Evolutionary conservation across 2,888 invertebrate species (phyloP), one percentile per base, ranked within the genome.

Genomic region (Microchrysa polita): DNA sequence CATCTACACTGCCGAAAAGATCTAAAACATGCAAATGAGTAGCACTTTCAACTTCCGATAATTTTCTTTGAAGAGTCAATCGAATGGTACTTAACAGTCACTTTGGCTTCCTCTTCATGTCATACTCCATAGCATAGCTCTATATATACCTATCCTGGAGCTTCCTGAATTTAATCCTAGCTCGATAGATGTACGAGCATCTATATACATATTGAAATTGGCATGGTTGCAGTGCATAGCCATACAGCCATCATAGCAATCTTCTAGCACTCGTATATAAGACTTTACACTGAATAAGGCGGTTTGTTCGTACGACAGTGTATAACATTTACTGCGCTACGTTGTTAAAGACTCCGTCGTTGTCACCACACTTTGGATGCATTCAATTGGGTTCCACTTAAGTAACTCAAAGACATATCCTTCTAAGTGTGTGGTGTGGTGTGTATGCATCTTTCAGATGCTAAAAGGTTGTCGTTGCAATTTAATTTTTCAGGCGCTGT

Each of bases 51-150:
- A 40, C 69, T 69, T 55, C 57, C 55, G 57, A 55, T 69, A 69
- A 69, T 57, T 69, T 69, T 69, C 69, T 69, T 69, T 69, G 69
- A 69, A 42, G 42, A 57, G 57, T 40, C 69, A 69, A 69, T 57
- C 40, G 69, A 69, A 57, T 69, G 57, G 69, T 27, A 40, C 69
- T 69, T 69, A 69, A 55, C 40, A 69, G 57, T 14, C 40, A 55
- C 57, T 69, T 57, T 40, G 57, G 16, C 48, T n/a, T 48, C 48
- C 48, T n/a, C 48, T n/a, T 34, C 27, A 34, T 34, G 27, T 34
- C 27, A 34, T 34, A 34, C 48, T n/a, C 48, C 48, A 48, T 12
- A 42, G 42, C 42, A 42, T 7, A 12, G 7, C 16, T 53, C 16
- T 16, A 53, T n/a, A n/a, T 16, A 53, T n/a, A n/a, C 52, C 52